These are phyloP conservation scores for Xylota segnis DNA, from an alignment of 2,888 invertebrate genomes.

Conservation along the genomic window DNA sequence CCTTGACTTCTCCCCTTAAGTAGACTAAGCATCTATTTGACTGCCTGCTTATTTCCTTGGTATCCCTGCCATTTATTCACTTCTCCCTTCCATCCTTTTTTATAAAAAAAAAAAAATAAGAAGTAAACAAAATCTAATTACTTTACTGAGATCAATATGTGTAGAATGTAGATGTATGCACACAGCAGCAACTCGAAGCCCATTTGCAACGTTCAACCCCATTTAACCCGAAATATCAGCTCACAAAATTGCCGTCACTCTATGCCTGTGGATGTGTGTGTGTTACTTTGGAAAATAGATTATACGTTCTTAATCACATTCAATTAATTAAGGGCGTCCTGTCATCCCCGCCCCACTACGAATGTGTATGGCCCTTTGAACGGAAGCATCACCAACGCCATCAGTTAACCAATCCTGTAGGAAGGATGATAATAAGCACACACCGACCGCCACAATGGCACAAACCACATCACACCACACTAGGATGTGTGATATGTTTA, in stretches of 20 bases:
- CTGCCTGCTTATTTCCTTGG: too few species aligned
- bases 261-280: constrained; percentile 1
- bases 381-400: constrained; percentile 49
- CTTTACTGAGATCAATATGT: constrained; percentile 13
- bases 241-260: neutral
- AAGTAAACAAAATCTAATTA: constrained; percentile 26
- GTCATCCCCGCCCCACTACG: constrained; percentile 55
- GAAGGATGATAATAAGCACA: constrained; percentile 53
- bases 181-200: constrained; percentile 10
- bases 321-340: constrained; percentile 70
- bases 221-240: constrained; percentile 66
- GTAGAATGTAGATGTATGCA: neutral
- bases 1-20: too few species aligned
- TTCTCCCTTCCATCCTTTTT: neutral
- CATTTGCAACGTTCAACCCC: constrained; percentile 62
- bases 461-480: constrained; percentile 15
- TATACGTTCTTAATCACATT: constrained; percentile 69
- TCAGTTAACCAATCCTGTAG: constrained; percentile 46
- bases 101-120: neutral
- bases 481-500: constrained; percentile 59
- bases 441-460: neutral
- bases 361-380: neutral
- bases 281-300: constrained; percentile 50
- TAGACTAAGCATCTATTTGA: too few species aligned
- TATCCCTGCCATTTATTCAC: too few species aligned